Base-by-base conservation (phyloP, 92 coral and sea anemone genomes). In the Parazoanthus darwini region DNA sequence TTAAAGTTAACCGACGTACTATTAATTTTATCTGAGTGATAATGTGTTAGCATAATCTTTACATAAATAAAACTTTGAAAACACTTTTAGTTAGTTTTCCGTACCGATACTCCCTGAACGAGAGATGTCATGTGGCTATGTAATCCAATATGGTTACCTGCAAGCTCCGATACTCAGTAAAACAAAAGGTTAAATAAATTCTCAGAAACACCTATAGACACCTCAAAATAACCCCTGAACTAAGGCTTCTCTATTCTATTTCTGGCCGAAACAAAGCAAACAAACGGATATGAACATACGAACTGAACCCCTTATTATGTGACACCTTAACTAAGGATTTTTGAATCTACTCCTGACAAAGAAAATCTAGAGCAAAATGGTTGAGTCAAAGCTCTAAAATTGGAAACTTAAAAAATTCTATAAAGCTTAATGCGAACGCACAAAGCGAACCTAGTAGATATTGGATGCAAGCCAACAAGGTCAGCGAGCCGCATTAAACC, bases 61-160 rank as follows among this genome's bases (percentile, higher is more conserved):
- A 84, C 78, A 84, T 84, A 84, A 84, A 84, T 84, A 84, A 70
- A 84, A 84, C 79, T 84, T 71, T 70, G 67, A 84, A 84, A 84
- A 63, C 72, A 84, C 79, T 20, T 29, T 29, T 6, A 82, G 29
- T 29, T 29, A 29, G 78, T 70, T 84, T 82, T 84, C 67, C 11
- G 72, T 72, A 84, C 78, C 79, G 79, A 26, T 84, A 23, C 79
- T 84, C 87, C 72, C 79, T 70, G 67, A 10, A 14, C 65, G 78
- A 84, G 87, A 84, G 38, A 42, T 84, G 58, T 71, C 39, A 84
- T 72, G 35, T 18, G 35, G 65, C 44, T 71, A 42, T 5, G 77
- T 26, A 67, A 67, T 84, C 79, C 87, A 72, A 84, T 84, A 48
- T 84, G 87, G 87, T 84, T 84, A 71, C 38, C 44, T 15, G 63